These are phyloP conservation scores for Brachirus orientalis DNA, from an alignment of 2,113 vertebrate genomes.

Conservation along the genomic window DNA sequence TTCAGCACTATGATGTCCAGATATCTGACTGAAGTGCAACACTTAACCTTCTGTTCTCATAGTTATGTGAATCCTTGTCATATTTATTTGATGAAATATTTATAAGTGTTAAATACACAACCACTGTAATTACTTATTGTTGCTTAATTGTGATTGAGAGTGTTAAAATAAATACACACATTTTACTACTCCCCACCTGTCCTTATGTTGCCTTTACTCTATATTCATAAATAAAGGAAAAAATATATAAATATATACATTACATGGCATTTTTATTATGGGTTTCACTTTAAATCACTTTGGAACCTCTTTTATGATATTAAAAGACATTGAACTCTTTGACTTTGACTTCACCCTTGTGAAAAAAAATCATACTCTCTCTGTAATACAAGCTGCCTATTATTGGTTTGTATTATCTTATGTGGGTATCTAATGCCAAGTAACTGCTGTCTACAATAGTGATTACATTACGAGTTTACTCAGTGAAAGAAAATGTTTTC, in stretches of 20 bases:
- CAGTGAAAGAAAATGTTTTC: too few relatives aligned
- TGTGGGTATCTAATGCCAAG: not conserved
- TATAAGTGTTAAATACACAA: not conserved
- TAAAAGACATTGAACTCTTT: too few relatives aligned
- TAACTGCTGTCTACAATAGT: not conserved
- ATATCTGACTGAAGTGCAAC: constrained; percentile 11
- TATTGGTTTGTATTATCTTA: not conserved
- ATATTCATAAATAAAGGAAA: not conserved
- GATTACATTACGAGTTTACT: not conserved
- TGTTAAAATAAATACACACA: too few relatives aligned
- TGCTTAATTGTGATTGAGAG: too few relatives aligned
- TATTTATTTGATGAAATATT: constrained; percentile 6
- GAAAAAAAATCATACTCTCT: too few relatives aligned
- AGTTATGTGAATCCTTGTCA: constrained; percentile 1
- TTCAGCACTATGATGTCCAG: not conserved
- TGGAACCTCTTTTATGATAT: too few relatives aligned
- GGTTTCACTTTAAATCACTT: too few relatives aligned
- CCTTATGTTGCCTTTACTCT: not conserved
- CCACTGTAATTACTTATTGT: too few relatives aligned
- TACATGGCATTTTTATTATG: too few relatives aligned
- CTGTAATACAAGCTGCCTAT: not conserved
- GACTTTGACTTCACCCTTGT: too few relatives aligned
- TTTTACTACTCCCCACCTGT: too few relatives aligned
- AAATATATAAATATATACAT: not conserved
- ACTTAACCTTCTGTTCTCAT: not conserved